Conservation (phyloP, 2,113 vertebrate genomes). For the Hyperoodon ampullatus region DNA sequence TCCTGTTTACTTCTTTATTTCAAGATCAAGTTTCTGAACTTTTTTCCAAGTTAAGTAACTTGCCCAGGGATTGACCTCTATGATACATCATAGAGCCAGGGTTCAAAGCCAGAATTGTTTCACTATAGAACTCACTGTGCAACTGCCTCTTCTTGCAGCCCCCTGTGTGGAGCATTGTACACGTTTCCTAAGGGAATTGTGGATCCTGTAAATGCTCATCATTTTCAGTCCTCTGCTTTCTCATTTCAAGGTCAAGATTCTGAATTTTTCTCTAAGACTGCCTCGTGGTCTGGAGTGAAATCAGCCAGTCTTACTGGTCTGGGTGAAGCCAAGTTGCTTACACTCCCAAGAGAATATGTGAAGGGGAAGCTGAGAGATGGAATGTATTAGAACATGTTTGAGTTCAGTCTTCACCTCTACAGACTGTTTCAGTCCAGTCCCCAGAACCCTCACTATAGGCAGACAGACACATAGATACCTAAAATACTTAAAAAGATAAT, state of each 20-base stretch:
- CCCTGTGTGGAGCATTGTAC: accelerated
- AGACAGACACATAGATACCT: background rate
- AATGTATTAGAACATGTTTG: background rate
- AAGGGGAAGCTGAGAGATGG: background rate
- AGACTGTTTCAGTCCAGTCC: background rate
- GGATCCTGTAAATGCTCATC: background rate
- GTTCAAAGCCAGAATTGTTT: background rate
- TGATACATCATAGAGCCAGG: background rate
- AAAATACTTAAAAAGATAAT: background rate
- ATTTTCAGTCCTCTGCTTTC: background rate
- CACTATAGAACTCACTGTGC: background rate
- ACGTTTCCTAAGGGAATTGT: background rate
- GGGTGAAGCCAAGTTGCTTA: background rate
- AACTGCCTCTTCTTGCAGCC: background rate
- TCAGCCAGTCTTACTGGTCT: background rate
- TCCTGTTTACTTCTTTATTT: background rate
- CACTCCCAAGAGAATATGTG: background rate
- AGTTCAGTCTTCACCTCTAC: background rate
- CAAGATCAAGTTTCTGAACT: background rate
- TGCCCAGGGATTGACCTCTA: background rate
- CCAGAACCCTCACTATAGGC: background rate
- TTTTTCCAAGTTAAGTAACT: background rate
- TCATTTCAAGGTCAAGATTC: background rate
- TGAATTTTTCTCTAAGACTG: background rate
- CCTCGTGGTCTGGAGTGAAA: background rate